Evolutionary conservation across 2,888 invertebrate genomes (phyloP).

Genomic region (Apeira syringaria): DNA sequence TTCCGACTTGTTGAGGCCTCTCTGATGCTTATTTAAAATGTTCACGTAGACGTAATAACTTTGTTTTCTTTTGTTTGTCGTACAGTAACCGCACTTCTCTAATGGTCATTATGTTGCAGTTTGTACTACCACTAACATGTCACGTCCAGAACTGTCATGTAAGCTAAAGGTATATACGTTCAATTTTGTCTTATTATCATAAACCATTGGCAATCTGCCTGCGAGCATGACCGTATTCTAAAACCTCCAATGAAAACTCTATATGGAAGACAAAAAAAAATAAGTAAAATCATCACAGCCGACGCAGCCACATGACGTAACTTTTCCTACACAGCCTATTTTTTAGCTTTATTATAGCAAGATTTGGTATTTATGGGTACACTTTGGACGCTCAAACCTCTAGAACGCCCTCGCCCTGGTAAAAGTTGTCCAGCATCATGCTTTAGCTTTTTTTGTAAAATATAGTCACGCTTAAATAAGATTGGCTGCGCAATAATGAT

Average conservation of each 20-base stretch:
- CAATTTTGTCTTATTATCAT: conserved; percentile 72
- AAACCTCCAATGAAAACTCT: conserved; percentile 51
- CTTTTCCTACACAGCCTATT: conserved; percentile 77
- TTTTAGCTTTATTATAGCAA: conserved; percentile 70
- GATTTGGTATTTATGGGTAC: conserved; percentile 80
- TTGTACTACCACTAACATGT: conserved; percentile 84
- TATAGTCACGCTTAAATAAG: conserved; percentile 84
- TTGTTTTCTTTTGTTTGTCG: conserved; percentile 82
- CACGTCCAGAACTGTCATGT: conserved; percentile 84
- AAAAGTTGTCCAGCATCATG: conserved; percentile 83
- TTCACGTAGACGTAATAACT: conserved; percentile 81
- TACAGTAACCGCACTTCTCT: conserved; percentile 82
- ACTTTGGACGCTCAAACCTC: conserved; percentile 81
- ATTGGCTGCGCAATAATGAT: conserved; percentile 84
- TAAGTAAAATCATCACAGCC: conserved; percentile 61
- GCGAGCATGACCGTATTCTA: conserved; percentile 71
- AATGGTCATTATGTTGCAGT: conserved; percentile 84
- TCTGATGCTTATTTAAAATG: conserved; percentile 78
- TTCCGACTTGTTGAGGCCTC: conserved; percentile 76
- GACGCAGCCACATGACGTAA: conserved; percentile 72
- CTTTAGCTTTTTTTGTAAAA: conserved; percentile 83
- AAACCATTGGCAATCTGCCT: conserved; percentile 68
- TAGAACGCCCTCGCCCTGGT: conserved; percentile 82
- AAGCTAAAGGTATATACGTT: conserved; percentile 83
- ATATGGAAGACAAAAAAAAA: conserved; percentile 40